phyloP scores from a whole-genome alignment of 2,888 invertebrate genomes.

The Eulithis prunata region DNA sequence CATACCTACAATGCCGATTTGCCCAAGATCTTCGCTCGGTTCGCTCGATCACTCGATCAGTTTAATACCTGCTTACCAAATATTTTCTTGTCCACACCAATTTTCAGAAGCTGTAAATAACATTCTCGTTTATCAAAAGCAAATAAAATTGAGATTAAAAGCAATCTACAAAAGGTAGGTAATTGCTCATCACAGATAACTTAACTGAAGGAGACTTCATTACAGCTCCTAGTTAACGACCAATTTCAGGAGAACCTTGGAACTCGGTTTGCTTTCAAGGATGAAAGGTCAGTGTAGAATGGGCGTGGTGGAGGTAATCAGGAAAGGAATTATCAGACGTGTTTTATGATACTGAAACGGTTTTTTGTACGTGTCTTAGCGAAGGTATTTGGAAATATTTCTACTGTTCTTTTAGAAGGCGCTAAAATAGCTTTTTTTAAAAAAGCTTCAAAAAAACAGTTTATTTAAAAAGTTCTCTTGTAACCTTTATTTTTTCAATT shows the following conservation, averaged over 20 bases:
- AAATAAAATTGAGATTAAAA: conserved; percentile 43
- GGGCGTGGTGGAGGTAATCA: conserved; percentile 48
- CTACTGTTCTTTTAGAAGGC: neutral
- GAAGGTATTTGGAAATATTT: neutral
- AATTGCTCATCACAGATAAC: conserved; percentile 42
- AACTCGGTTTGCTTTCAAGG: conserved; percentile 18
- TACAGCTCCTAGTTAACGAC: conserved; percentile 46
- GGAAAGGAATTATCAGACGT: conserved; percentile 50
- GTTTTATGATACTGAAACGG: conserved; percentile 44
- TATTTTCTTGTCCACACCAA: conserved; percentile 3
- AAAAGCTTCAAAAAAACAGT: neutral
- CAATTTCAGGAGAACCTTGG: conserved; percentile 41
- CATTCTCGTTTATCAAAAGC: conserved; percentile 26
- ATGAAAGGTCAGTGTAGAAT: conserved; percentile 38
- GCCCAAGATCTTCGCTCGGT: no score
- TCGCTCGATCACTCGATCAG: no score
- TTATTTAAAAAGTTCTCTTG: no score
- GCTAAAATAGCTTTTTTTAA: neutral
- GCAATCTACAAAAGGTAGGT: conserved; percentile 38
- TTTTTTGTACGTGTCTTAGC: conserved; percentile 7
- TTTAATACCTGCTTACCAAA: neutral
- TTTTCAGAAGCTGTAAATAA: conserved; percentile 16
- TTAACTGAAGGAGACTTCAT: conserved; percentile 51
- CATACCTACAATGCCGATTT: no score
- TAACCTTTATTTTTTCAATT: no score